These are phyloP conservation scores for Eristalis arbustorum DNA, from an alignment of 2,888 invertebrate genomes.

Conservation along the genomic window DNA sequence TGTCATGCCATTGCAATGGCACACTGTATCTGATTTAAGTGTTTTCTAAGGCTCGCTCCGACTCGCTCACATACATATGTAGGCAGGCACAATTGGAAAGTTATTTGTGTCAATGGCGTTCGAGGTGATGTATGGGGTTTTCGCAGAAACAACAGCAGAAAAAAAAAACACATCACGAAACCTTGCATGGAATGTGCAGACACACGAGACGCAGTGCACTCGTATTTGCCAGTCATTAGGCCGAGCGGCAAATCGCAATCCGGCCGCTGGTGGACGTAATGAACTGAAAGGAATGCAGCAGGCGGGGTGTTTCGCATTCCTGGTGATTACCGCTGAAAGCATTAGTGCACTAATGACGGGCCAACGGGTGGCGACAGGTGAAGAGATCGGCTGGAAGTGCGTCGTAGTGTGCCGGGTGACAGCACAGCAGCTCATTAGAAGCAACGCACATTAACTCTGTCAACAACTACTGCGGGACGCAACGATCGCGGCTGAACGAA, in stretches of 20 bases:
- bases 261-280: slow-evolving; percentile 32
- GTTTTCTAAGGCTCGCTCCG: slow-evolving; percentile 58
- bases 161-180: slow-evolving; percentile 10
- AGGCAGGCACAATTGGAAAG: slow-evolving; percentile 62
- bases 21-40: slow-evolving; percentile 45
- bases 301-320: slow-evolving; percentile 43
- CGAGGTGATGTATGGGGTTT: slow-evolving; percentile 65
- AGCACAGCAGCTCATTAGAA: not conserved
- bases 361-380: not conserved
- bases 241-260: not conserved
- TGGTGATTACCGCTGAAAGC: slow-evolving; percentile 36
- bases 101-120: slow-evolving; percentile 70
- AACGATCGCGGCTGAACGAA: not conserved
- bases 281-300: slow-evolving; percentile 52
- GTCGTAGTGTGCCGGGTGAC: not conserved
- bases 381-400: not conserved
- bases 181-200: slow-evolving; percentile 68
- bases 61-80: slow-evolving; percentile 38
- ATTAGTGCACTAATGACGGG: slow-evolving; percentile 52
- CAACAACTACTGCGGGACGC: not conserved
- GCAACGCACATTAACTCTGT: not conserved
- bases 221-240: slow-evolving; percentile 60
- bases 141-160: not conserved
- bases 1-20: slow-evolving; percentile 55
- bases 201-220: slow-evolving; percentile 2